A percentile compares a stretch with the other conserved stretches of the same genome.
Evolutionary conservation across 2,797 vertebrate species (phyloP).

Genomic region (Catostomus latipinnis): DNA sequence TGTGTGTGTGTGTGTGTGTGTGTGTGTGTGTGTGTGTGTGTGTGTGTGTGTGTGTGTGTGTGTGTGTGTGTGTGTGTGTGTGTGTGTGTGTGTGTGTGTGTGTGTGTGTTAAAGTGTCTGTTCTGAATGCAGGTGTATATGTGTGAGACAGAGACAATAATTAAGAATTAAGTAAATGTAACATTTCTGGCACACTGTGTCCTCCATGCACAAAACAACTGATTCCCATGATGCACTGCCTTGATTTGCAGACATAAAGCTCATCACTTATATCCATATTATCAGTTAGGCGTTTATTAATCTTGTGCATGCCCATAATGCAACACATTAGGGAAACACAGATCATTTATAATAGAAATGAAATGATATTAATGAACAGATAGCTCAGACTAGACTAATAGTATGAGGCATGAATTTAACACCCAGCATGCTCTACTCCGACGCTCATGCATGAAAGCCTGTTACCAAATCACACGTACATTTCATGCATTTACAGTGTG

Average conservation of each 20-base stretch:
- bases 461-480: constrained; percentile 10
- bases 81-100: not conserved
- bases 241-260: not conserved
- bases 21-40: not conserved
- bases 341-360: not conserved
- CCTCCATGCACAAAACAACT: not conserved
- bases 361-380: not conserved
- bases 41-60: not conserved
- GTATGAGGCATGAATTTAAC: not conserved
- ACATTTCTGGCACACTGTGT: not conserved
- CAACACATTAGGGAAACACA: not conserved
- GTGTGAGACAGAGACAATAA: not conserved
- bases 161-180: not conserved
- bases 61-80: not conserved
- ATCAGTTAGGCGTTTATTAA: not conserved
- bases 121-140: not conserved
- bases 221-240: not conserved
- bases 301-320: no score
- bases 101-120: not conserved
- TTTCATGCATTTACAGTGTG: constrained; percentile 13
- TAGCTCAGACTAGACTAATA: not conserved
- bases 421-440: not conserved
- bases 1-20: not conserved
- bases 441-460: not conserved
- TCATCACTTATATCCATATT: not conserved